Conservation (phyloP, 2,888 invertebrate species). For the Heliconius charithonia region DNA sequence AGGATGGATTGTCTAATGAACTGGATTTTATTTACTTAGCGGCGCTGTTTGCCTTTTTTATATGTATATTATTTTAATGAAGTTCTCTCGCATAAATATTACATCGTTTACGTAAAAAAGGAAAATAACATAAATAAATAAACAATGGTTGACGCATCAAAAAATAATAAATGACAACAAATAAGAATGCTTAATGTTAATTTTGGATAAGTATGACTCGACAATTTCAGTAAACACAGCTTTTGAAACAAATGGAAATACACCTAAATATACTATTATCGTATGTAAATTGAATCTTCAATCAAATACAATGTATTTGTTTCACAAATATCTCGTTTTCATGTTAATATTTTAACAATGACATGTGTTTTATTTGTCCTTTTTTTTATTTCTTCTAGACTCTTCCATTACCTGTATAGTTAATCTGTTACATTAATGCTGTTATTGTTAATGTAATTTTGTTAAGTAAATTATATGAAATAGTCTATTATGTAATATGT, state of each 20-base stretch:
- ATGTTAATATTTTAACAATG: constrained; percentile 11
- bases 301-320: constrained; percentile 10
- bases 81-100: background rate
- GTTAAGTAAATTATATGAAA: background rate
- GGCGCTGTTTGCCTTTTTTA: background rate
- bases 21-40: background rate
- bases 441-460: constrained; percentile 13
- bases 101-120: background rate
- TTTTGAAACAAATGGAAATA: constrained; percentile 9
- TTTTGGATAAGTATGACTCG: constrained; percentile 2
- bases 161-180: background rate
- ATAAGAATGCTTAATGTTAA: background rate
- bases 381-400: background rate
- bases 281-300: constrained; percentile 1
- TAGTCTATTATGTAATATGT: background rate
- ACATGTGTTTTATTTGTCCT: constrained; percentile 1
- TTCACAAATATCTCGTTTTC: constrained; percentile 20
- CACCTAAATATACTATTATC: background rate
- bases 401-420: background rate
- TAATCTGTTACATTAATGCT: background rate
- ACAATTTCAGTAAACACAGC: background rate
- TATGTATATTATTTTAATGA: background rate
- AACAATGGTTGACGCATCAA: background rate
- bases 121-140: background rate
- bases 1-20: background rate